Conservation (phyloP, 1,140 invertebrate genomes). For the Chelonus insularis region DNA sequence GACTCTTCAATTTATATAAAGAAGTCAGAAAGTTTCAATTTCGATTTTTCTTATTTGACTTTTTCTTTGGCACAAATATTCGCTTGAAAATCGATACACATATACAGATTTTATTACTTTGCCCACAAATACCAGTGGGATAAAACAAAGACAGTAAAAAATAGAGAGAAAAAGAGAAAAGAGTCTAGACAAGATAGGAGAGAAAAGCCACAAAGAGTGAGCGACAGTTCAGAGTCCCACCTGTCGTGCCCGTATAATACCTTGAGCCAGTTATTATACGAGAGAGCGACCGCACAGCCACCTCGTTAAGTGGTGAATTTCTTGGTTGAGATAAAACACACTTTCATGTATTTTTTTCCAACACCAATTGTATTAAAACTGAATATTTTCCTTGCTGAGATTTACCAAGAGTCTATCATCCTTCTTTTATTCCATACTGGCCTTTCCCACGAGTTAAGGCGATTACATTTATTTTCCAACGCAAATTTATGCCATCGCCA, state of each 20-base stretch:
- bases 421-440: background rate
- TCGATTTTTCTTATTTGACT: too few relatives aligned
- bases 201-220: constrained; percentile 30
- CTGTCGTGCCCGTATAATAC: constrained; percentile 44
- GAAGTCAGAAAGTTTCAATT: too few relatives aligned
- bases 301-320: constrained; percentile 30
- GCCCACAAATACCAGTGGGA: background rate
- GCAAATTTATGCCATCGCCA: constrained; percentile 32
- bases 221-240: constrained; percentile 33
- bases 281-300: constrained; percentile 27
- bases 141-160: constrained; percentile 21
- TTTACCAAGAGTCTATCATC: background rate
- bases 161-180: constrained; percentile 15
- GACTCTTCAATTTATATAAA: too few relatives aligned
- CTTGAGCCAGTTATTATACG: constrained; percentile 43
- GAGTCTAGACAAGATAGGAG: background rate
- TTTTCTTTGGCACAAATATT: too few relatives aligned
- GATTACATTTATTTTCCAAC: constrained; percentile 31
- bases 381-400: constrained; percentile 9
- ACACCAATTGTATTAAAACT: constrained; percentile 2
- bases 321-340: constrained; percentile 24
- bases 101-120: background rate
- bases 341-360: constrained; percentile 1
- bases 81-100: background rate
- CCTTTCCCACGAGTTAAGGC: constrained; percentile 31